Evolutionary conservation across 2,797 vertebrate species (phyloP).

Genomic region (Nasua narica): DNA sequence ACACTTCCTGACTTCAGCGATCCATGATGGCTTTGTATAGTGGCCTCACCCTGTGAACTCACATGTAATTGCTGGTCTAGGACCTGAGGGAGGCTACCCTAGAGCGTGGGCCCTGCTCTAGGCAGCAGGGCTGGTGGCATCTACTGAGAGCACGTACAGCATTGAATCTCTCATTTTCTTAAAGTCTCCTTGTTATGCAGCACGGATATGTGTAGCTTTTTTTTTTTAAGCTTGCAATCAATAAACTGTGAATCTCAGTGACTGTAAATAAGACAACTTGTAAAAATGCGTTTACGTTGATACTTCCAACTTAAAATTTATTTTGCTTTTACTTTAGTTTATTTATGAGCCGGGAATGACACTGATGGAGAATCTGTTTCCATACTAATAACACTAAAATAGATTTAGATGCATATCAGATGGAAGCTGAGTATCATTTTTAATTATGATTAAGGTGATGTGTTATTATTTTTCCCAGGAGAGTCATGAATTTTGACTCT

Average conservation of each 20-base stretch:
- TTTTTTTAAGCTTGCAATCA: conserved; percentile 47
- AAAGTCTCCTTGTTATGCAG: conserved; percentile 44
- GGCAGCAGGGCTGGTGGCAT: neutral
- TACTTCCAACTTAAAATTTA: conserved; percentile 75
- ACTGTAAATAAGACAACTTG: conserved; percentile 74
- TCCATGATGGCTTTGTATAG: neutral
- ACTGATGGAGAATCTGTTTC: conserved; percentile 71
- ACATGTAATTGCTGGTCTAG: neutral
- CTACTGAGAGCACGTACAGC: neutral
- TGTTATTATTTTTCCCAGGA: conserved; percentile 59
- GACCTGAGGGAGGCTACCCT: neutral
- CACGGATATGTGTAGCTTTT: neutral
- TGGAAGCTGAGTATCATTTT: conserved; percentile 70
- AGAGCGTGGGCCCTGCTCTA: neutral
- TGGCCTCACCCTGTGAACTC: neutral
- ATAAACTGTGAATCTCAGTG: conserved; percentile 71
- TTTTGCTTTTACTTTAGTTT: conserved; percentile 72
- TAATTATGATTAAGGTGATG: conserved; percentile 73
- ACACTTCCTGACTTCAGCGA: neutral
- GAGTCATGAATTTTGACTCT: conserved; percentile 62
- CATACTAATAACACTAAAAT: conserved; percentile 70
- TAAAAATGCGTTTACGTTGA: conserved; percentile 68
- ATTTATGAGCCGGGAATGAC: conserved; percentile 61
- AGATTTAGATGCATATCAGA: conserved; percentile 75
- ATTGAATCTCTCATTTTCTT: neutral